Evolutionary conservation across 2,888 invertebrate species (phyloP).

Genomic region (Nebria brevicollis): DNA sequence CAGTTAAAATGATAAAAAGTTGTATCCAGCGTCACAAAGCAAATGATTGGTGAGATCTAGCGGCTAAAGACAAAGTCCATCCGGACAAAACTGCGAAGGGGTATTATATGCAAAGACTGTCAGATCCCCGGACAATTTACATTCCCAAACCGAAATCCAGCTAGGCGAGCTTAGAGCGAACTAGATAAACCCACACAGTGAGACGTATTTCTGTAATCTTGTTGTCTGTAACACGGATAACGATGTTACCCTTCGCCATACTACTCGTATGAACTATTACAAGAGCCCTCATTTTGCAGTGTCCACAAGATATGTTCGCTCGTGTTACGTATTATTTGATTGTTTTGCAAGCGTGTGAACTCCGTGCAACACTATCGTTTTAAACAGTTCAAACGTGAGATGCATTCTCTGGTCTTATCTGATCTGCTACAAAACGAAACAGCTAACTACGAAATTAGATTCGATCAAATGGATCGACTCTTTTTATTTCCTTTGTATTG

Average conservation of each 20-base stretch:
- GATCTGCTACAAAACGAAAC: too few species aligned
- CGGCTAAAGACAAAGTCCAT: too few species aligned
- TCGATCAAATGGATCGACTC: too few species aligned
- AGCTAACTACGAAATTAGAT: too few species aligned
- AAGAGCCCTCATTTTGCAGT: slow-evolving; percentile 4
- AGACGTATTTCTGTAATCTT: slow-evolving; percentile 8
- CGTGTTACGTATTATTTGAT: not conserved
- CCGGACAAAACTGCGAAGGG: not conserved
- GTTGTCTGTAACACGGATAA: slow-evolving; percentile 8
- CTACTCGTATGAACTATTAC: not conserved
- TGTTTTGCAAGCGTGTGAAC: not conserved
- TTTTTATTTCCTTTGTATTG: too few species aligned
- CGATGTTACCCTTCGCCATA: not conserved
- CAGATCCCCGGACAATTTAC: slow-evolving; percentile 8
- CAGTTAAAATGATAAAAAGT: too few species aligned
- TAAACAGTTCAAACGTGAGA: too few species aligned
- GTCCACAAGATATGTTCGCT: not conserved
- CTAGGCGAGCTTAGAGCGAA: not conserved
- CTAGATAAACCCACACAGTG: not conserved
- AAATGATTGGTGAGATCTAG: too few species aligned
- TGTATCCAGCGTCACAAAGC: too few species aligned
- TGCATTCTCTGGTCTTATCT: too few species aligned
- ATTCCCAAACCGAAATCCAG: slow-evolving; percentile 3
- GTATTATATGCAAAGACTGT: not conserved
- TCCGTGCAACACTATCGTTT: not conserved